Percentiles rank a stretch among this genome's conserved stretches.
Evolutionary conservation across 2,797 vertebrate species (phyloP).

Genomic region (Chloroceryle amazona): DNA sequence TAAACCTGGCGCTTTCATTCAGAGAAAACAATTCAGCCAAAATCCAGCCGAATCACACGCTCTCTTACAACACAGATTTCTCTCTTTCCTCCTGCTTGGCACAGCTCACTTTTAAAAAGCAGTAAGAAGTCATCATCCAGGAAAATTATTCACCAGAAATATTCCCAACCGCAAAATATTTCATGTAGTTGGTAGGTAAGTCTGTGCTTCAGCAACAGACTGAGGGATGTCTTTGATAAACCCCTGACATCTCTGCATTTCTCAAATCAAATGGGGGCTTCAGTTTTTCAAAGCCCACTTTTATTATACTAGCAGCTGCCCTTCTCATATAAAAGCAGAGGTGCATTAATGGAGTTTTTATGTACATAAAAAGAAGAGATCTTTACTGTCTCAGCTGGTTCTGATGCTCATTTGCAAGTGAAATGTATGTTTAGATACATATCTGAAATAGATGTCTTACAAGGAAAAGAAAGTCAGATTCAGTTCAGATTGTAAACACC

Average conservation of each 20-base stretch:
- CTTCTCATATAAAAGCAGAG: neutral
- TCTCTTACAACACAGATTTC: neutral
- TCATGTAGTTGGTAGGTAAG: neutral
- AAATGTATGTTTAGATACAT: neutral
- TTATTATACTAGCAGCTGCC: neutral
- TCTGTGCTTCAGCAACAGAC: neutral
- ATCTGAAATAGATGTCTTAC: neutral
- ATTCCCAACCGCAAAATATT: neutral
- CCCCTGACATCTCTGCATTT: neutral
- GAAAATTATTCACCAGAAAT: neutral
- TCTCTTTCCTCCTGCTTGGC: neutral
- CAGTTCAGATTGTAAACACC: neutral
- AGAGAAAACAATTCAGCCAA: constrained; percentile 35
- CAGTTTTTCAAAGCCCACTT: neutral
- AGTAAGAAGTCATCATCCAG: neutral
- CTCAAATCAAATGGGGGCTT: neutral
- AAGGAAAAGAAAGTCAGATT: neutral
- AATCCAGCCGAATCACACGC: neutral
- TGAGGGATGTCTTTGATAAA: neutral
- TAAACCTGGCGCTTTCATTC: constrained; percentile 14
- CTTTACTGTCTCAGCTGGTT: accelerated
- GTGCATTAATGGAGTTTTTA: neutral
- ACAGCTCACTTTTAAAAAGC: neutral
- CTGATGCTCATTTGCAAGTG: neutral
- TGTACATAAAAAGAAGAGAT: neutral